A percentile compares a stretch with the other conserved stretches of the same genome.
Conservation (phyloP, 2,797 vertebrate species). For the Anguilla marmorata region DNA sequence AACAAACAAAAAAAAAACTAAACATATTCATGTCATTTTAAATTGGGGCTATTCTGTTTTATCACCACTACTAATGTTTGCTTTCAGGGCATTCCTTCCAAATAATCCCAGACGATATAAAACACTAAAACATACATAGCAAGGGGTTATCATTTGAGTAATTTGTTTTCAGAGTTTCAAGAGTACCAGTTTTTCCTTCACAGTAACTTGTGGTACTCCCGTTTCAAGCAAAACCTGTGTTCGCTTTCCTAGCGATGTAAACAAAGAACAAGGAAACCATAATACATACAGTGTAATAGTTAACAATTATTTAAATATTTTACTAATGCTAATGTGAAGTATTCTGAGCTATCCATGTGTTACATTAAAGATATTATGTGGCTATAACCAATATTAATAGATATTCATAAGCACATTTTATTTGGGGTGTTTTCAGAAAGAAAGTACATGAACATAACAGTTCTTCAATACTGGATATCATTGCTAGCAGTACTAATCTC, state of each 20-base stretch:
- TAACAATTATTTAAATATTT: background rate
- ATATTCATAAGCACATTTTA: background rate
- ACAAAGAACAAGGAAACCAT: background rate
- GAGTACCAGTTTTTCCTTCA: background rate
- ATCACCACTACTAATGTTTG: slow-evolving; percentile 19
- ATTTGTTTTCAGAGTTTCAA: background rate
- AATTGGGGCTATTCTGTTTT: slow-evolving; percentile 26
- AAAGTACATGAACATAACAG: background rate
- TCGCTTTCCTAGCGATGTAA: background rate
- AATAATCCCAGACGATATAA: background rate
- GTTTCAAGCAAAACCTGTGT: background rate
- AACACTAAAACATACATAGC: background rate
- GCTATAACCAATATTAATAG: background rate
- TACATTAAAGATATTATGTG: background rate
- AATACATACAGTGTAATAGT: background rate
- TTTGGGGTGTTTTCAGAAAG: background rate
- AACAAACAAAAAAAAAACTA: background rate
- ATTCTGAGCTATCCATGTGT: background rate
- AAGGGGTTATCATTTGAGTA: slow-evolving; percentile 4
- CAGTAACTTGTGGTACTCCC: background rate
- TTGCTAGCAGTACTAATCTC: background rate
- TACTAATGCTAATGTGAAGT: background rate
- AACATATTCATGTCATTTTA: slow-evolving; percentile 4
- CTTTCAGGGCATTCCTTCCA: slow-evolving; percentile 26
- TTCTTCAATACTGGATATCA: background rate